These are phyloP conservation scores for Esox lucius DNA, from an alignment of 2,797 vertebrate species.

Conservation along the genomic window DNA sequence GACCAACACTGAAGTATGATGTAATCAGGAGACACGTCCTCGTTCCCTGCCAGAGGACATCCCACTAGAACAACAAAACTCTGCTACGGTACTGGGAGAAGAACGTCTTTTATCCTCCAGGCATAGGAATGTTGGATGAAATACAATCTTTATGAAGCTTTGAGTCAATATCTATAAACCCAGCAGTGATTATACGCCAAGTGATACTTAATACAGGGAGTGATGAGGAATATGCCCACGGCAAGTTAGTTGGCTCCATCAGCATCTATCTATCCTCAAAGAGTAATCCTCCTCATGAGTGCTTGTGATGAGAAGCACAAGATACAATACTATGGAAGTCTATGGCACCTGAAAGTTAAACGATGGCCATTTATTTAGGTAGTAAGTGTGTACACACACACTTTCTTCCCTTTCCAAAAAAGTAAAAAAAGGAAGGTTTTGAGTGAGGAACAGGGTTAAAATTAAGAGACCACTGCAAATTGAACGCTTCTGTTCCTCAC, in stretches of 20 bases:
- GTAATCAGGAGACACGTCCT: background rate
- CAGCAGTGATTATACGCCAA: constrained; percentile 10
- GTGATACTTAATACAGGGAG: constrained; percentile 19
- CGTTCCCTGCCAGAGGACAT: background rate
- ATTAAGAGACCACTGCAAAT: too few species aligned
- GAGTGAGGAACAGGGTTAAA: too few species aligned
- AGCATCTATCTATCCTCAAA: constrained; percentile 26
- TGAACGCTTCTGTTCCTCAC: too few species aligned
- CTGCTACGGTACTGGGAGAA: background rate
- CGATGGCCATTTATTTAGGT: too few species aligned
- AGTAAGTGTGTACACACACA: too few species aligned
- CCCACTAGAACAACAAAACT: background rate
- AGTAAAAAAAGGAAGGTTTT: too few species aligned
- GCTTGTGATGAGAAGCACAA: constrained; percentile 51
- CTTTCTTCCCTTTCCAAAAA: too few species aligned
- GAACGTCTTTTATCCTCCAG: background rate
- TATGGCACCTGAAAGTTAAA: too few species aligned
- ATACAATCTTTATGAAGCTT: constrained; percentile 15
- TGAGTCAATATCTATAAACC: constrained; percentile 23
- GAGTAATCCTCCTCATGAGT: constrained; percentile 39
- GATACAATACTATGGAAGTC: constrained; percentile 17
- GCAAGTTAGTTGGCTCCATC: constrained; percentile 29
- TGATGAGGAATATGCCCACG: constrained; percentile 23
- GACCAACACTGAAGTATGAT: background rate
- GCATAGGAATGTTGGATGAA: background rate